Evolutionary conservation across 1,140 invertebrate species (phyloP).

Genomic region (Acyrthosiphon pisum): DNA sequence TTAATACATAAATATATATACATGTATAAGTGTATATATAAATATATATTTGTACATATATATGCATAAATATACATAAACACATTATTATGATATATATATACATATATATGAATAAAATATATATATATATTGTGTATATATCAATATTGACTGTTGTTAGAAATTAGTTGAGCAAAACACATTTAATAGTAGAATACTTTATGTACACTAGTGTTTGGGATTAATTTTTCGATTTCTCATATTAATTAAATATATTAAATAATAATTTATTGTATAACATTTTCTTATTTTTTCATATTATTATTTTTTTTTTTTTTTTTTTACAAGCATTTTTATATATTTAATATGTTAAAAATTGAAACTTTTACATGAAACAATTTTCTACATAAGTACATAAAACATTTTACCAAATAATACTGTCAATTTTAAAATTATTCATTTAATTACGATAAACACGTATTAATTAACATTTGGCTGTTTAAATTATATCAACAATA

Average conservation of each 20-base stretch:
- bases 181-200: constrained; percentile 55
- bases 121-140: constrained; percentile 24
- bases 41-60: not conserved
- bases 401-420: constrained; percentile 56
- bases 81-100: not conserved
- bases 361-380: constrained; percentile 37
- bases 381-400: constrained; percentile 55
- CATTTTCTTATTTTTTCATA: constrained; percentile 15
- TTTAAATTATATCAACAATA: constrained; percentile 42
- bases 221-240: constrained; percentile 31
- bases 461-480: constrained; percentile 53
- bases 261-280: constrained; percentile 9
- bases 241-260: constrained; percentile 16
- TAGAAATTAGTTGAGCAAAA: constrained; percentile 58
- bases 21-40: constrained; percentile 22
- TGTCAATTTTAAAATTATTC: constrained; percentile 52
- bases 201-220: constrained; percentile 53
- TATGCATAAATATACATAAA: not conserved
- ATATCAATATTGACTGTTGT: constrained; percentile 54
- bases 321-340: constrained; percentile 42
- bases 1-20: not conserved
- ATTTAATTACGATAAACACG: constrained; percentile 42
- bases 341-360: constrained; percentile 35
- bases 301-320: constrained; percentile 6
- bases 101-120: not conserved